A percentile compares a stretch with the other conserved stretches of the same genome.
Evolutionary conservation across 2,797 vertebrate genomes (phyloP).

Genomic region (Lepidocolaptes lacrymiger): DNA sequence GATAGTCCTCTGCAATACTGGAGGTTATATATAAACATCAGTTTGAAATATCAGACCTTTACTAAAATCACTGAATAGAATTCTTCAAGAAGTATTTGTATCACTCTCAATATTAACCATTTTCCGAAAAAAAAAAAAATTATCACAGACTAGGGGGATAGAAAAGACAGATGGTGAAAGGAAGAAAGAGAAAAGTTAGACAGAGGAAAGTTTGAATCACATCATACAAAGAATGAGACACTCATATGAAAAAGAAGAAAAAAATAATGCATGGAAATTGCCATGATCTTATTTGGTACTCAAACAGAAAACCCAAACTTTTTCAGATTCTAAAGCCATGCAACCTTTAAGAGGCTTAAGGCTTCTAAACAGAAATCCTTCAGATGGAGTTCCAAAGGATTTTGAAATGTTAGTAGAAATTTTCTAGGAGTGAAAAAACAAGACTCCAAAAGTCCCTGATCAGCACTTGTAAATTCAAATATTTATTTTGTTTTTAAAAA

Average conservation of each 20-base stretch:
- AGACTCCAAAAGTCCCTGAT: constrained; percentile 16
- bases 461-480: constrained; percentile 44
- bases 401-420: constrained; percentile 33
- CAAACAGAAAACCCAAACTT: background rate
- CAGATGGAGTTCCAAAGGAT: constrained; percentile 3
- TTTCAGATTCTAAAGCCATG: background rate
- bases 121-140: background rate
- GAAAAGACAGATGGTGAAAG: background rate
- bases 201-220: background rate
- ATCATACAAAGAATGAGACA: background rate
- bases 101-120: background rate
- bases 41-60: background rate
- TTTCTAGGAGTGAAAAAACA: constrained; percentile 1
- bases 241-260: background rate
- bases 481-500: constrained; percentile 13
- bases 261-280: background rate
- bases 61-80: constrained; percentile 10
- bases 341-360: background rate
- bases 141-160: background rate
- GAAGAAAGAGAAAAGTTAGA: background rate
- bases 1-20: background rate
- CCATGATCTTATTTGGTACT: background rate
- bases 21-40: background rate
- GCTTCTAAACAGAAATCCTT: background rate
- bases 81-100: background rate